A percentile compares a stretch with the other conserved stretches of the same genome.
Conservation (phyloP, 2,797 vertebrate genomes). For the Clarias laeviceps region DNA sequence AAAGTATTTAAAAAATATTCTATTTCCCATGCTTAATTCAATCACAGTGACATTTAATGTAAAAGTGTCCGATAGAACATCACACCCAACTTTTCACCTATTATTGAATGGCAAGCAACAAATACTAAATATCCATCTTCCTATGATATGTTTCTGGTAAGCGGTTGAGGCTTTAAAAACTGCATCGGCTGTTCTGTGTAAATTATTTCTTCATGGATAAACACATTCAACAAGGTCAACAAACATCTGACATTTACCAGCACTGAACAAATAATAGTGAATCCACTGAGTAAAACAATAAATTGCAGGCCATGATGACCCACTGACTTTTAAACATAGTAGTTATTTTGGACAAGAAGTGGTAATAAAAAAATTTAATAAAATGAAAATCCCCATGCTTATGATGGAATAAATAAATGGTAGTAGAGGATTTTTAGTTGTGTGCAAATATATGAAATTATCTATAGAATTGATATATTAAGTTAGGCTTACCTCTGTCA, state of each 20-base stretch:
- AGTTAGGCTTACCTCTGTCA: conserved; percentile 84
- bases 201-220: background rate
- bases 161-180: background rate
- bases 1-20: background rate
- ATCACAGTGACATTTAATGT: background rate
- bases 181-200: background rate
- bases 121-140: background rate
- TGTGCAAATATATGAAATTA: background rate
- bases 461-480: background rate
- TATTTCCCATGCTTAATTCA: background rate
- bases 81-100: background rate
- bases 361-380: background rate
- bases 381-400: background rate
- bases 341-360: background rate
- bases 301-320: background rate
- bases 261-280: background rate
- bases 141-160: background rate
- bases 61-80: background rate
- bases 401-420: background rate
- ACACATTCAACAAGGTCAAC: background rate
- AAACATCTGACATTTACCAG: background rate
- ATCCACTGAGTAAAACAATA: background rate
- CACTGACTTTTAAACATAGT: background rate
- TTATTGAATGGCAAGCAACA: background rate
- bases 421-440: background rate